These are phyloP conservation scores for Chrysolina haemoptera DNA, from an alignment of 2,888 invertebrate species.

Conservation along the genomic window DNA sequence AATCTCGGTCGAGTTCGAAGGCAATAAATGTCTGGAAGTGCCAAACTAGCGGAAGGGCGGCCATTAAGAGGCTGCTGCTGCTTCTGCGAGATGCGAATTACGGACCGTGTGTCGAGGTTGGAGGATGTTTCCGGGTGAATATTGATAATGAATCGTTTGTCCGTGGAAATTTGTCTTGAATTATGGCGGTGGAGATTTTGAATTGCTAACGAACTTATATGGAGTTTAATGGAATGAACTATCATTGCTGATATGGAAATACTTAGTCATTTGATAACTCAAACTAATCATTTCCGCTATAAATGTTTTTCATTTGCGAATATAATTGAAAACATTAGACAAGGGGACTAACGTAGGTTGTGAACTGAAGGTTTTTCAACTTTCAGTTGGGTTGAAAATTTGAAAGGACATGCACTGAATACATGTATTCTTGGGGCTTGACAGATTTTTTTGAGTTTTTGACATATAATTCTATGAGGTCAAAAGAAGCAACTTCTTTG, in stretches of 20 bases:
- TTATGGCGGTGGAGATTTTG: not conserved
- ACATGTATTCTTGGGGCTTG: no score
- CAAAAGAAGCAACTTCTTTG: no score
- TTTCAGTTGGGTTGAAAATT: no score
- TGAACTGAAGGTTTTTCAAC: no score
- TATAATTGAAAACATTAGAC: no score
- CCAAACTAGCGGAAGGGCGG: slow-evolving; percentile 42
- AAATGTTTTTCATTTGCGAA: no score
- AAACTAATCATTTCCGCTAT: no score
- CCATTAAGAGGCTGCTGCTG: slow-evolving; percentile 39
- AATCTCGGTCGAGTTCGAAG: slow-evolving; percentile 47
- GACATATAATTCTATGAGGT: no score
- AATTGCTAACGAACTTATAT: not conserved
- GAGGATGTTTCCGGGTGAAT: slow-evolving; percentile 17
- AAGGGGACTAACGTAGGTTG: no score
- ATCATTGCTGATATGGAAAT: not conserved
- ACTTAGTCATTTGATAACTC: no score
- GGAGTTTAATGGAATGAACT: not conserved
- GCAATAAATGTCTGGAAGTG: slow-evolving; percentile 49
- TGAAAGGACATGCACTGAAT: no score
- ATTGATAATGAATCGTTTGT: slow-evolving; percentile 22
- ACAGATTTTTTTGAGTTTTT: no score
- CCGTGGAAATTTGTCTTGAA: slow-evolving; percentile 6
- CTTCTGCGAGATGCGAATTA: slow-evolving; percentile 24
- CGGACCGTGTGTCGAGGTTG: slow-evolving; percentile 22